Evolutionary conservation across 2,888 invertebrate species (phyloP), one percentile per base, ranked within the genome.

Genomic region (Lepas anatifera): DNA sequence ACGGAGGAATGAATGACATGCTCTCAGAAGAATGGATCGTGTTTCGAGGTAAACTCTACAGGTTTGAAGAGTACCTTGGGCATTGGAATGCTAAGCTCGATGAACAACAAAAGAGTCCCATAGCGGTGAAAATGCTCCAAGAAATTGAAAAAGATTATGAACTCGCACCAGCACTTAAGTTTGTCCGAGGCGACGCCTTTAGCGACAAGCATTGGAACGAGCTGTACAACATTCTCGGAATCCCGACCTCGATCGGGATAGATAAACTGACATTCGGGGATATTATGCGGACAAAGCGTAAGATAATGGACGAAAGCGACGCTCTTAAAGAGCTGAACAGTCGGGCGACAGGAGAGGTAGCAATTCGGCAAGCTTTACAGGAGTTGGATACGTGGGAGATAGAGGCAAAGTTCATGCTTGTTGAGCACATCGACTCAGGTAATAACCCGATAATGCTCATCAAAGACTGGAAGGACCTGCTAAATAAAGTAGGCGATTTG

Each of bases 321-420:
- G 83, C 84, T 71, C 81, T 93, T 52, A 87, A 87, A 89, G 88
- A 88, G 78, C 84, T 94, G 75, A 87, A 88, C 75, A 84, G 86
- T 70, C 82, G 87, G 75, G 97, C 98, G 0, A 86, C 92, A 2
- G 94, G 94, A 70, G 98, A 99, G 81, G 89, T 96, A 69, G 90
- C 95, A 0, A 90, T 99, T 41, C 83, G 96, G 22, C 95, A 95
- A 80, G 96, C 98, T 0, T 82, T 99, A 3, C 86, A 88, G 48
- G 99, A 99, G 78, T 81, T 99, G 50, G 98, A 99, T 77, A 86
- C 93, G 74, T 99, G 99, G 98, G 95, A 93, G 75, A 82, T 93
- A 0, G 90, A 89, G 70, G 89, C 93, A 0, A 86, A 87, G 68
- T 88, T 96, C 75, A 81, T 85, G 50, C 80, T 95, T 22, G 85